Evolutionary conservation across 2,113 vertebrate species (phyloP).

Genomic region (Progne subis): DNA sequence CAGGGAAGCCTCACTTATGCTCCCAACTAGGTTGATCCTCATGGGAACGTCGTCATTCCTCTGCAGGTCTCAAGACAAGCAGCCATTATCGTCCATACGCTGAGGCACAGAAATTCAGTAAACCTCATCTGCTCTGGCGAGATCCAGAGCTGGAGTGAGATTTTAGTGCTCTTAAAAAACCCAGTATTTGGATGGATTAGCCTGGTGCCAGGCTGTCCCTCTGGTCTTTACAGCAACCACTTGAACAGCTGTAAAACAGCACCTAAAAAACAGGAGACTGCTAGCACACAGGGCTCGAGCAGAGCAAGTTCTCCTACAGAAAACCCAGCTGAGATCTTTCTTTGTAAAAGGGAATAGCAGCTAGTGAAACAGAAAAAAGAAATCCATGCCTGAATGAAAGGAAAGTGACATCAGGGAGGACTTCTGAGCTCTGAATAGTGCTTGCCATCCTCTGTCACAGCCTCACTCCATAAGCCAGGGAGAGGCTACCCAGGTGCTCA

Average conservation of each 20-base stretch:
- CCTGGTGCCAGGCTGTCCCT: not conserved
- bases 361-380: conserved; percentile 46
- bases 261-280: not conserved
- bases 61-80: not conserved
- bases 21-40: not conserved
- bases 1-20: not conserved
- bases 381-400: not conserved
- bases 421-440: not conserved
- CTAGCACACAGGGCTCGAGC: not conserved
- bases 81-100: not conserved
- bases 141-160: not conserved
- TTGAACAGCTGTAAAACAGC: not conserved
- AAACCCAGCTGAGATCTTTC: conserved; percentile 19
- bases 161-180: not conserved
- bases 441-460: not conserved
- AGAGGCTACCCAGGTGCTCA: not conserved
- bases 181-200: not conserved
- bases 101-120: not conserved
- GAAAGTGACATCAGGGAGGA: conserved; percentile 32
- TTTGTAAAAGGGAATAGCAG: conserved; percentile 23
- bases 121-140: not conserved
- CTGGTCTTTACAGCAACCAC: not conserved
- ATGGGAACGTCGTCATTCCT: accelerated
- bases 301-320: conserved; percentile 6
- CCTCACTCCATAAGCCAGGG: not conserved